phyloP scores from a whole-genome alignment of 2,797 vertebrate species.

The Hypotaenidia philippensis region DNA sequence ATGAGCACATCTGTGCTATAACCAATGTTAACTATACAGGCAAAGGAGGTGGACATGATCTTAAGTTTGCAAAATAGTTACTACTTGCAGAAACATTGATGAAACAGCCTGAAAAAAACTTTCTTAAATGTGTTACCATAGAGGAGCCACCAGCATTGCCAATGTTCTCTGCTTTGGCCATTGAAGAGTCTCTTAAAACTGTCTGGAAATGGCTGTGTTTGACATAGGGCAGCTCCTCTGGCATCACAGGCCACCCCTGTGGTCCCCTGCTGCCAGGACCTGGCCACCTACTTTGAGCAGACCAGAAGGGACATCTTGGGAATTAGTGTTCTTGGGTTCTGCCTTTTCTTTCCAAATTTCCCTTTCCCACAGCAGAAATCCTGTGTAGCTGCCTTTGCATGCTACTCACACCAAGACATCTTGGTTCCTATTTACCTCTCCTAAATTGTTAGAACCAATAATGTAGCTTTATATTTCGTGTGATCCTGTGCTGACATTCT shows the following conservation, averaged over 20 bases:
- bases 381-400: neutral
- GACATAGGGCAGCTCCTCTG: neutral
- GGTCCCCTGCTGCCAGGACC: neutral
- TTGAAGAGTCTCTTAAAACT: neutral
- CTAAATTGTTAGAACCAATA: neutral
- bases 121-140: neutral
- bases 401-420: neutral
- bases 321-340: neutral
- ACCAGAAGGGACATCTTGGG: neutral
- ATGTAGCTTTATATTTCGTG: neutral
- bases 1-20: neutral
- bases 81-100: neutral
- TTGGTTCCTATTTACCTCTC: neutral
- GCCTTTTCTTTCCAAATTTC: neutral
- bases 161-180: neutral
- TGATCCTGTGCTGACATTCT: neutral
- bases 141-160: neutral
- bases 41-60: neutral
- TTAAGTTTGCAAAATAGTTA: neutral
- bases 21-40: neutral
- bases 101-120: neutral
- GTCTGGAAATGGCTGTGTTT: neutral
- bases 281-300: neutral
- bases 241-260: neutral
- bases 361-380: neutral